phyloP scores from a whole-genome alignment of 2,113 vertebrate species.

The Pogona vitticeps region DNA sequence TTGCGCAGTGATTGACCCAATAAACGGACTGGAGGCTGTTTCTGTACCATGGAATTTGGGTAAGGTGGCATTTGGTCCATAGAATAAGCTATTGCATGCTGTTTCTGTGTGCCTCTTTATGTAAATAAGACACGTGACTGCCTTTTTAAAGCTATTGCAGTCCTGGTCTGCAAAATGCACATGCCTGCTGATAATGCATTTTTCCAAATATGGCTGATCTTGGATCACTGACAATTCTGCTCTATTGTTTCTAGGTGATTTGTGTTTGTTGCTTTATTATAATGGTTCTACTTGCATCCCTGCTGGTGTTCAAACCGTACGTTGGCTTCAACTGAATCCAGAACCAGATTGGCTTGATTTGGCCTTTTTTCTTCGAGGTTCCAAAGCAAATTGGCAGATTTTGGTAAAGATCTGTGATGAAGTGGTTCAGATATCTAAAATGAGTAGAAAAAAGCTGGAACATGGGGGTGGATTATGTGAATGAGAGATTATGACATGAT shows the following conservation, averaged over 20 bases:
- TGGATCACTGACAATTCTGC: not conserved
- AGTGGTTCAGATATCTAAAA: too few relatives aligned
- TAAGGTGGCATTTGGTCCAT: not conserved
- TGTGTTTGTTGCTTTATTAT: not conserved
- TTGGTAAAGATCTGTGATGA: too few relatives aligned
- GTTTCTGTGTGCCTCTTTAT: rapidly evolving
- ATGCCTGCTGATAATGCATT: rapidly evolving
- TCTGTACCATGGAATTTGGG: rapidly evolving
- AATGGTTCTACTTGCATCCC: not conserved
- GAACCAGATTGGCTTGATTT: too few relatives aligned
- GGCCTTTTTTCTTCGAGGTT: too few relatives aligned
- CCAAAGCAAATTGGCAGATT: too few relatives aligned
- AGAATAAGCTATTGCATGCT: rapidly evolving
- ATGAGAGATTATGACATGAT: too few relatives aligned
- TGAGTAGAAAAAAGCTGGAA: too few relatives aligned
- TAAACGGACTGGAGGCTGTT: not conserved
- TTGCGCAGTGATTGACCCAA: not conserved
- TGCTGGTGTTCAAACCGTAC: too few relatives aligned
- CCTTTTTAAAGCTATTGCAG: rapidly evolving
- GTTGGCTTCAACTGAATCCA: too few relatives aligned
- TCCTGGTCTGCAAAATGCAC: not conserved
- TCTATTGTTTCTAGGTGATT: not conserved
- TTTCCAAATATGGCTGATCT: not conserved
- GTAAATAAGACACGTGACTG: not conserved
- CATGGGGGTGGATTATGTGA: too few relatives aligned